These are phyloP conservation scores for Cataglyphis rosenhaueri DNA, from an alignment of 2,888 invertebrate genomes.

Conservation along the genomic window DNA sequence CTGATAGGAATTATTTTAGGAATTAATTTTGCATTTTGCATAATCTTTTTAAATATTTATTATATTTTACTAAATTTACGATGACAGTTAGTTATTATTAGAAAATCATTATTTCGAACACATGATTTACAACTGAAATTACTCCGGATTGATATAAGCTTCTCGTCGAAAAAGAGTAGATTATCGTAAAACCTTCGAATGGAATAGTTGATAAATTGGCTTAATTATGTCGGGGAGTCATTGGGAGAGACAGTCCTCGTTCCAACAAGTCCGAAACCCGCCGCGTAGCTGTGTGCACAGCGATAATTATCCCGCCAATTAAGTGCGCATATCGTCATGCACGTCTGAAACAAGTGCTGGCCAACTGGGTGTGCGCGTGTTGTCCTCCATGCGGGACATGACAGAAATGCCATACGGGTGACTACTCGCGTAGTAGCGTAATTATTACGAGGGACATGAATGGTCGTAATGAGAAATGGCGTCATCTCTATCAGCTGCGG, in stretches of 20 bases:
- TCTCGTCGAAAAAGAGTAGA: not conserved
- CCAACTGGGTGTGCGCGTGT: not conserved
- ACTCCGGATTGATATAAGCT: not conserved
- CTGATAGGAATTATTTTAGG: not conserved
- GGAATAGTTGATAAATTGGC: conserved; percentile 48
- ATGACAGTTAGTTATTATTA: not conserved
- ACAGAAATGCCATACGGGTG: conserved; percentile 53
- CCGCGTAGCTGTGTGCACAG: not conserved
- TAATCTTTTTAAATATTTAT: not conserved
- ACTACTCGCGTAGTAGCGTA: conserved; percentile 59
- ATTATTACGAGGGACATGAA: conserved; percentile 70
- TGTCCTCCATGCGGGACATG: conserved; percentile 2
- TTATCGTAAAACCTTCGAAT: not conserved
- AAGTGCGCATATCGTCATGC: conserved; percentile 28
- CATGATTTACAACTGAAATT: not conserved
- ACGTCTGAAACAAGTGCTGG: conserved; percentile 38
- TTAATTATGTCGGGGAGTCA: conserved; percentile 37
- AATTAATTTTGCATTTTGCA: not conserved
- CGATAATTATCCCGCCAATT: conserved; percentile 53
- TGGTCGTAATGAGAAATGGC: conserved; percentile 70
- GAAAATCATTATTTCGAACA: not conserved
- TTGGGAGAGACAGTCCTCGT: not conserved
- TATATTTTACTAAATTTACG: not conserved
- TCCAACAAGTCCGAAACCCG: conserved; percentile 37
- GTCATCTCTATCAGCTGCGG: conserved; percentile 66